Percentiles rank a stretch among this genome's conserved stretches.
Evolutionary conservation across 2,113 vertebrate species (phyloP).

Genomic region (Protomyctophum bolini): DNA sequence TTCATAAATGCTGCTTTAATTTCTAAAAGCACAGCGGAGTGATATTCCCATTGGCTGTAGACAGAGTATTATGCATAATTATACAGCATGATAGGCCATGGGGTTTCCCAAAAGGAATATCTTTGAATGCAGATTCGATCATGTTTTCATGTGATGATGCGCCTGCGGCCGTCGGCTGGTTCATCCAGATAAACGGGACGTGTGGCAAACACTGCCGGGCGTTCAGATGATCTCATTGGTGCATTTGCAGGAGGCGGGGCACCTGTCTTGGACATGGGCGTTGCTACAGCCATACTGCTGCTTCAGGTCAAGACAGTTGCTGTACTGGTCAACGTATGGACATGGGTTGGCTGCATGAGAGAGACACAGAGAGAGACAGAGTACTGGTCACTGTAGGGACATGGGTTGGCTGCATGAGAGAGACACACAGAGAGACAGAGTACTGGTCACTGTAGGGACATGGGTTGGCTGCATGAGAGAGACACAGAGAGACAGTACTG

Average conservation of each 20-base stretch:
- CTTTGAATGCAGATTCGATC: neutral
- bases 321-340: slow-evolving; percentile 40
- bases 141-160: neutral
- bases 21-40: neutral
- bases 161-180: neutral
- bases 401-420: neutral
- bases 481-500: neutral
- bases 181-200: too few species aligned
- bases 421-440: neutral
- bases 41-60: neutral
- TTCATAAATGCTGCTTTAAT: neutral
- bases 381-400: too few species aligned
- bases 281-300: slow-evolving; percentile 30
- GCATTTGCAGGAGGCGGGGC: slow-evolving; percentile 62
- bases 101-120: neutral
- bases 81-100: slow-evolving; percentile 4
- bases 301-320: slow-evolving; percentile 51
- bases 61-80: neutral
- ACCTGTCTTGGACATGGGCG: slow-evolving; percentile 15
- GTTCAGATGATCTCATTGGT: slow-evolving; percentile 45
- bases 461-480: neutral
- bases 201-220: too few species aligned
- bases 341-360: slow-evolving; percentile 57
- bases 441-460: neutral
- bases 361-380: neutral